Percentiles rank a stretch among this genome's conserved stretches.
These are phyloP conservation scores for Pseudomyrmex pallidus DNA, from an alignment of 1,140 invertebrate species.

Conservation along the genomic window DNA sequence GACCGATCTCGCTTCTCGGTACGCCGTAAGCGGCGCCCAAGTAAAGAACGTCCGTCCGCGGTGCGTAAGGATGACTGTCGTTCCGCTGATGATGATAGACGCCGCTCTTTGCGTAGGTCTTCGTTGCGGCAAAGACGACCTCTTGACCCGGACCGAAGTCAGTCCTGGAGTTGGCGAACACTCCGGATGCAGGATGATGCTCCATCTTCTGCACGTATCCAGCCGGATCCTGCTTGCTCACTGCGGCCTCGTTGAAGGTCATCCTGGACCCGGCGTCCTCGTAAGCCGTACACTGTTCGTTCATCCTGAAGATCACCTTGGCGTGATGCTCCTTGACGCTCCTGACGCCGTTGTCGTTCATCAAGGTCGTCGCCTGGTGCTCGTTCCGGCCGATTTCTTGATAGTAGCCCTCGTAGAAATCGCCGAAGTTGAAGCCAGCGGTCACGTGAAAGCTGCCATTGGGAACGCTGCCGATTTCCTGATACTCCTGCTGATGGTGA, in stretches of 20 bases:
- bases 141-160: slow-evolving; percentile 66
- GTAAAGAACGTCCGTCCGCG: slow-evolving; percentile 65
- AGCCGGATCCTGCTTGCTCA: slow-evolving; percentile 61
- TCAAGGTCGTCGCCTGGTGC: slow-evolving; percentile 17
- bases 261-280: slow-evolving; percentile 61
- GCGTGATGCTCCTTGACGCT: slow-evolving; percentile 69
- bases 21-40: slow-evolving; percentile 63
- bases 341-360: slow-evolving; percentile 31
- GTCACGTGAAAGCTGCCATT: slow-evolving; percentile 70
- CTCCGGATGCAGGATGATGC: slow-evolving; percentile 10
- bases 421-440: slow-evolving; percentile 75
- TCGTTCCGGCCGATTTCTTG: slow-evolving; percentile 73
- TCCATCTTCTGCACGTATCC: slow-evolving; percentile 57
- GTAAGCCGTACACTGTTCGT: slow-evolving; percentile 71
- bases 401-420: slow-evolving; percentile 80
- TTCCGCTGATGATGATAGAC: slow-evolving; percentile 65
- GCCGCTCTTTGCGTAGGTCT: slow-evolving; percentile 67
- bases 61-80: slow-evolving; percentile 68
- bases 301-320: slow-evolving; percentile 72
- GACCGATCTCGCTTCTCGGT: slow-evolving; percentile 63
- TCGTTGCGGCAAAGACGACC: slow-evolving; percentile 39
- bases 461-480: slow-evolving; percentile 64
- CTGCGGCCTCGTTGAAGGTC: slow-evolving; percentile 15
- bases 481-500: slow-evolving; percentile 78
- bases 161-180: slow-evolving; percentile 50